A percentile compares a stretch with the other conserved stretches of the same genome.
Conservation (phyloP, 2,888 invertebrate species). For the Matsumyia berberina region DNA sequence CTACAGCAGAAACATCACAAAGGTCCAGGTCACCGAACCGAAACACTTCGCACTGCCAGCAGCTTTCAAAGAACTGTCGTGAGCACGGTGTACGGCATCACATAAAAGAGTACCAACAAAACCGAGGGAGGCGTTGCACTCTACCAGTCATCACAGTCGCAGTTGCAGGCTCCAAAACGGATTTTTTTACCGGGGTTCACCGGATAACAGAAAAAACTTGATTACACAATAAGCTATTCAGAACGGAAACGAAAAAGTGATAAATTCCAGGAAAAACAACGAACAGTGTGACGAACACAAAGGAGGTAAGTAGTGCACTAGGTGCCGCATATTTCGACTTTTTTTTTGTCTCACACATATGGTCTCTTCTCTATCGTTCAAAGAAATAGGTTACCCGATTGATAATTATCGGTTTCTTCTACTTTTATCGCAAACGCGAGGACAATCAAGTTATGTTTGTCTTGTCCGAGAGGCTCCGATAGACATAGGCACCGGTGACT, state of each 20-base stretch:
- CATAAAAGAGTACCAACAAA: conserved; percentile 1
- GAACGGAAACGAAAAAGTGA: conserved; percentile 3
- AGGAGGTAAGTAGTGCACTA: conserved; percentile 46
- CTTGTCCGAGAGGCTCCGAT: neutral
- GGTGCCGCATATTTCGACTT: neutral
- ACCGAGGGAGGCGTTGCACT: neutral
- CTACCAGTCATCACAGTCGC: neutral
- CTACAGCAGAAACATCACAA: conserved; percentile 22
- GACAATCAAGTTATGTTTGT: conserved; percentile 8
- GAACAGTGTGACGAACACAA: conserved; percentile 19
- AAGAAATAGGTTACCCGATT: conserved; percentile 24
- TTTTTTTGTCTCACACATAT: neutral
- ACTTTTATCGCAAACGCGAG: neutral
- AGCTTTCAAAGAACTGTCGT: conserved; percentile 5
- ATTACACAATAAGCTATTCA: conserved; percentile 24
- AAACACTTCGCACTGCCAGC: neutral
- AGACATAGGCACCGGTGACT: conserved; percentile 8
- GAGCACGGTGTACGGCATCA: neutral
- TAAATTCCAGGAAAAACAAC: conserved; percentile 19
- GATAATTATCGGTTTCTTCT: conserved; percentile 6
- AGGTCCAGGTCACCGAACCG: conserved; percentile 67
- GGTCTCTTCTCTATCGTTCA: neutral
- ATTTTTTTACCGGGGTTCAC: neutral
- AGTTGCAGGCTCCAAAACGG: neutral
- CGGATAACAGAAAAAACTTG: conserved; percentile 1